Conservation (phyloP, 2,797 vertebrate species). For the Phrynocephalus guinanensis region DNA sequence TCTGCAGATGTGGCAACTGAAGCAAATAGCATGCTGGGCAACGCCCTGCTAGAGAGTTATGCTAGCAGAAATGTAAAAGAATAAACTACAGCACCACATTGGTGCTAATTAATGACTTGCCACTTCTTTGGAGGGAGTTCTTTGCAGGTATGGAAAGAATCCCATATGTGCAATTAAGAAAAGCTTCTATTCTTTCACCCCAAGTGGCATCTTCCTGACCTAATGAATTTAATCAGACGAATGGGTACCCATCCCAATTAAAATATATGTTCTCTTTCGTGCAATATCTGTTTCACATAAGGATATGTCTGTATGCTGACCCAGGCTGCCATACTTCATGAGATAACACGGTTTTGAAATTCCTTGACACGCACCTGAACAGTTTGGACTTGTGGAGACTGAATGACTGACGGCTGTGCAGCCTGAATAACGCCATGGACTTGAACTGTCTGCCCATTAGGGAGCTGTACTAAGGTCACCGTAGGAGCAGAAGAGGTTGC, state of each 20-base stretch:
- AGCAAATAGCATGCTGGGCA: too few species aligned
- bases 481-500: slow-evolving; percentile 89
- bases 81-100: too few species aligned
- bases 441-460: slow-evolving; percentile 98
- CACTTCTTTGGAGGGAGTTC: too few species aligned
- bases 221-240: background rate
- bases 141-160: too few species aligned
- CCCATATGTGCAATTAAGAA: background rate
- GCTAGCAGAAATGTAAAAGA: too few species aligned
- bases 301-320: background rate
- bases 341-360: slow-evolving; percentile 39
- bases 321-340: slow-evolving; percentile 43
- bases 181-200: slow-evolving; percentile 8
- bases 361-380: slow-evolving; percentile 87
- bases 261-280: slow-evolving; percentile 8
- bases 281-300: background rate
- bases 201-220: background rate
- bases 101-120: too few species aligned
- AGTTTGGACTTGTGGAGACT: slow-evolving; percentile 96
- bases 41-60: too few species aligned
- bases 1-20: slow-evolving; percentile 27
- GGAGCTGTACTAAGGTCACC: slow-evolving; percentile 95
- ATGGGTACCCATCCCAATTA: background rate
- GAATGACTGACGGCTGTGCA: slow-evolving; percentile 97
- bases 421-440: slow-evolving; percentile 99